These are phyloP conservation scores for Aradophagus sp. DNA, from an alignment of 1,140 invertebrate genomes.

Conservation along the genomic window DNA sequence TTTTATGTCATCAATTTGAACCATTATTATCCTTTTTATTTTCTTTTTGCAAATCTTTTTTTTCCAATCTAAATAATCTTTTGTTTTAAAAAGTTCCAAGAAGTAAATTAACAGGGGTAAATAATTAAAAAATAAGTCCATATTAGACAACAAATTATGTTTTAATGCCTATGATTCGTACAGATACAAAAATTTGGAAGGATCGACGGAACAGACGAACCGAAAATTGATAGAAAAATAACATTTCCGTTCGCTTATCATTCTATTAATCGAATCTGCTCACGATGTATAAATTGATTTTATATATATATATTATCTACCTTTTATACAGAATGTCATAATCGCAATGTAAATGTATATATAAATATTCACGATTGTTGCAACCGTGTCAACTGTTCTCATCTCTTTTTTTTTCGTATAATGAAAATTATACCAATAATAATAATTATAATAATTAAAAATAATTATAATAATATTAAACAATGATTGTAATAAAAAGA, in stretches of 20 bases:
- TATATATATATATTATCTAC: no score
- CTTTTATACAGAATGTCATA: conserved; percentile 43
- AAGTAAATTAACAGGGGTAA: conserved; percentile 19
- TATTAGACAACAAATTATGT: conserved; percentile 31
- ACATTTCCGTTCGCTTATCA: conserved; percentile 30
- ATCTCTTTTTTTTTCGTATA: background rate
- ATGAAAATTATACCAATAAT: conserved; percentile 2
- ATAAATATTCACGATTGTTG: conserved; percentile 36
- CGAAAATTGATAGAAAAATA: conserved; percentile 40
- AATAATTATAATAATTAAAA: background rate
- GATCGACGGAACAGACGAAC: conserved; percentile 31
- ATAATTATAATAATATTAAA: no score
- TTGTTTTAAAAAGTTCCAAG: no score
- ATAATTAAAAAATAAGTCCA: background rate
- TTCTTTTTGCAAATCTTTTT: no score
- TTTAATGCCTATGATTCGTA: conserved; percentile 43
- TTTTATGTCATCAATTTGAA: no score
- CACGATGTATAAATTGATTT: conserved; percentile 19
- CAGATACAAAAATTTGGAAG: conserved; percentile 42
- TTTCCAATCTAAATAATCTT: no score
- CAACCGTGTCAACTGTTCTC: conserved; percentile 28
- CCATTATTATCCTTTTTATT: no score
- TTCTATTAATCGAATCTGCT: conserved; percentile 29
- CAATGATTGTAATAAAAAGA: conserved; percentile 7
- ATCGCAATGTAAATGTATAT: conserved; percentile 40